These are phyloP conservation scores for Ifrita kowaldi DNA, from an alignment of 2,113 vertebrate species.

Conservation along the genomic window DNA sequence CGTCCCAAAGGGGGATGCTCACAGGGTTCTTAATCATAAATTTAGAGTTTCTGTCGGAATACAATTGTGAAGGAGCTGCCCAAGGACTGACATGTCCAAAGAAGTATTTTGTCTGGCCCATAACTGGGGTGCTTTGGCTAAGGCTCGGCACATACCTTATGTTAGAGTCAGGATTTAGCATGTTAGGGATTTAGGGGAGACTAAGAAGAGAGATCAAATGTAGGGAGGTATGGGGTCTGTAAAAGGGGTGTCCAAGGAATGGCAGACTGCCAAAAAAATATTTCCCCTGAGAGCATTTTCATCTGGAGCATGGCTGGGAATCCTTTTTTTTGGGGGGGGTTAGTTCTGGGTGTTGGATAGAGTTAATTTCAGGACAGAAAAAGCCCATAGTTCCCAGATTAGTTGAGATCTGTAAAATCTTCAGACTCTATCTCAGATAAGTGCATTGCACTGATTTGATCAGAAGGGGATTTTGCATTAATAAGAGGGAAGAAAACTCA, in stretches of 20 bases:
- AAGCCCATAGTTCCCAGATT: neutral
- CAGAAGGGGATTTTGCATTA: neutral
- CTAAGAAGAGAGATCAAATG: neutral
- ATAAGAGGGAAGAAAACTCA: neutral
- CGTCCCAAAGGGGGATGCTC: fast-evolving
- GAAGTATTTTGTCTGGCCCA: neutral
- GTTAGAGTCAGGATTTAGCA: neutral
- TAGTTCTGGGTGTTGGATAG: neutral
- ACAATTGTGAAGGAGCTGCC: neutral
- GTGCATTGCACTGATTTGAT: neutral
- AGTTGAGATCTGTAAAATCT: neutral
- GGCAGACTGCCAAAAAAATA: neutral
- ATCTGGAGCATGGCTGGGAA: neutral
- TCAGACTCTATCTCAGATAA: neutral
- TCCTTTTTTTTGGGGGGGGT: neutral
- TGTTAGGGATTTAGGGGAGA: neutral
- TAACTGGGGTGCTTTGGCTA: neutral
- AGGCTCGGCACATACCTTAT: neutral
- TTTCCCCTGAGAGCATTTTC: neutral
- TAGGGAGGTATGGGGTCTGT: neutral
- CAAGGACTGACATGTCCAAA: neutral
- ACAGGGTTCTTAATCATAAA: neutral
- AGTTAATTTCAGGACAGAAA: neutral
- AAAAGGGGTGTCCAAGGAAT: neutral
- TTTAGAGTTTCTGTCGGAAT: neutral